Conservation (phyloP, 2,113 vertebrate genomes). For the Setophaga petechia region DNA sequence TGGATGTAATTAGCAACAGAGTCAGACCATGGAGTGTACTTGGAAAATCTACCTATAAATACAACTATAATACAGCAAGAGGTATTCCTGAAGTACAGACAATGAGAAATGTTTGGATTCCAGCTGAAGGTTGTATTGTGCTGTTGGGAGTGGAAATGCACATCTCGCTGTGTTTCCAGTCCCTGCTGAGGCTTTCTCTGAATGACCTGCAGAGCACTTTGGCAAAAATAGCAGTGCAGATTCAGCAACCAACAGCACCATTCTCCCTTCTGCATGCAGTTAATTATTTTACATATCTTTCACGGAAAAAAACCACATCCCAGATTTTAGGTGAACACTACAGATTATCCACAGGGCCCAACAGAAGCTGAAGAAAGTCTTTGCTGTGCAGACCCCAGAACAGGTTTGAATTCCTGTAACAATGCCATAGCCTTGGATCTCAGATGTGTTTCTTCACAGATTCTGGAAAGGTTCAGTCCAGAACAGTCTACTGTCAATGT, state of each 20-base stretch:
- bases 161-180: not conserved
- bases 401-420: not conserved
- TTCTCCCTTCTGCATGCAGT: not conserved
- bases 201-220: not conserved
- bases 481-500: not conserved
- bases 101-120: not conserved
- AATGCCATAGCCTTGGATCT: not conserved
- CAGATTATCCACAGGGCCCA: not conserved
- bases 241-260: not conserved
- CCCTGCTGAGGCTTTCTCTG: not conserved
- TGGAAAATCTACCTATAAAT: not conserved
- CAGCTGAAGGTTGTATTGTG: not conserved
- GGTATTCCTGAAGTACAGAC: not conserved
- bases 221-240: not conserved
- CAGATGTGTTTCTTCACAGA: not conserved
- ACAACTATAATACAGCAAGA: not conserved
- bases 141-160: not conserved
- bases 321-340: not conserved
- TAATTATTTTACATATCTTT: not conserved
- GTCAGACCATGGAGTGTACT: not conserved
- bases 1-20: not conserved
- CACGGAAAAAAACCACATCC: not conserved
- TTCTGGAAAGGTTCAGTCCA: not conserved
- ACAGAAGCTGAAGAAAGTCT: not conserved
- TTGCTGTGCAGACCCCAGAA: not conserved